Conservation (phyloP, 2,113 vertebrate species). For the Perca flavescens region DNA sequence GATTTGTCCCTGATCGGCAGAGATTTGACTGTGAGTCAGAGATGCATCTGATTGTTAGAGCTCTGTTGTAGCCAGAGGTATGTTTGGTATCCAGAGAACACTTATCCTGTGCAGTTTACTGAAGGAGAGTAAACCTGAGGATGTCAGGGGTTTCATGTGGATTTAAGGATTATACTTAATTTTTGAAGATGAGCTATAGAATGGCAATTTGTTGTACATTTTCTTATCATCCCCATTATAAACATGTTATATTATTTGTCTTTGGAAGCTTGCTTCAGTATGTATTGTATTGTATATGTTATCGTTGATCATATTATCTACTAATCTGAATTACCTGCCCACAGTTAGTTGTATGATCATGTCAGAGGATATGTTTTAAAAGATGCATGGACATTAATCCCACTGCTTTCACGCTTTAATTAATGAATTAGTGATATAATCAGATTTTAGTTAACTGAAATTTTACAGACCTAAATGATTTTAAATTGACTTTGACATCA, state of each 20-base stretch:
- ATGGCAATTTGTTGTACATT: neutral
- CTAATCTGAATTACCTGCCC: neutral
- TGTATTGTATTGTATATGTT: neutral
- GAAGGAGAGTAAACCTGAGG: conserved; percentile 12
- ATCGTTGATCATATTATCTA: neutral
- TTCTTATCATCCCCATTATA: neutral
- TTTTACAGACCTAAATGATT: neutral
- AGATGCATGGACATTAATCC: neutral
- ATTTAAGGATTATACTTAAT: conserved; percentile 6
- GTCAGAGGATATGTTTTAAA: neutral
- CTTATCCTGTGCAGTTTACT: conserved; percentile 21
- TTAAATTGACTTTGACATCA: neutral
- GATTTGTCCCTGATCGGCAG: conserved; percentile 13
- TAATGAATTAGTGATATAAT: neutral
- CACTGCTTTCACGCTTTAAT: neutral
- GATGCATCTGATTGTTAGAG: conserved; percentile 13
- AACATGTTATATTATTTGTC: neutral
- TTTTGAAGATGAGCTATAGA: neutral
- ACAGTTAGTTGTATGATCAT: neutral
- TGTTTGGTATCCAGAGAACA: conserved; percentile 36
- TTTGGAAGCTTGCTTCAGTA: neutral
- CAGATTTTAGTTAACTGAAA: neutral
- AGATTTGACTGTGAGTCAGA: conserved; percentile 30
- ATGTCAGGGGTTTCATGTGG: conserved; percentile 4
- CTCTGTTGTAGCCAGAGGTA: conserved; percentile 8